Conservation (phyloP, 2,113 vertebrate genomes). For the Pangasianodon hypophthalmus region DNA sequence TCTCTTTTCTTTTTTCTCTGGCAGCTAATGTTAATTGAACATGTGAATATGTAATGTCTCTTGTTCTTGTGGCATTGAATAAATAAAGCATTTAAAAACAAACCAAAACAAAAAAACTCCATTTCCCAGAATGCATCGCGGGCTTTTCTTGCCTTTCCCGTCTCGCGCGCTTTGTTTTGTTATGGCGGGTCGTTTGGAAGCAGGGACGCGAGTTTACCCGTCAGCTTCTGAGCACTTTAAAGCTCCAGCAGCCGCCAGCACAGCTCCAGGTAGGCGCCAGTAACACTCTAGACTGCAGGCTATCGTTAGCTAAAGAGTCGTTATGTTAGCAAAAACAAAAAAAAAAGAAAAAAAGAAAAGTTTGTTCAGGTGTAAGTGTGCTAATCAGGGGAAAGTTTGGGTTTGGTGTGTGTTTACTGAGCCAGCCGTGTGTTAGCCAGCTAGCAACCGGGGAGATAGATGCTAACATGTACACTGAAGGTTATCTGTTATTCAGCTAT, state of each 20-base stretch:
- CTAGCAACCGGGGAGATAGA: no score
- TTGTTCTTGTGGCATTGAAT: no score
- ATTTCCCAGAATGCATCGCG: conserved; percentile 48
- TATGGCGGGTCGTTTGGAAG: conserved; percentile 75
- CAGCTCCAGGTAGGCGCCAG: conserved; percentile 61
- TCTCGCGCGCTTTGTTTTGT: conserved; percentile 77
- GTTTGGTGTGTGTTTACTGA: background rate
- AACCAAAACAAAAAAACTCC: no score
- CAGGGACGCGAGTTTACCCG: background rate
- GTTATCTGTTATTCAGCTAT: background rate
- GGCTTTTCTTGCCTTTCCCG: background rate
- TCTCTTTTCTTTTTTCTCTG: no score
- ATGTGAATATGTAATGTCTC: no score
- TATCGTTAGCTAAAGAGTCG: background rate
- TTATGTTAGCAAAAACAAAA: background rate
- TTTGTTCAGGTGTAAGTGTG: background rate
- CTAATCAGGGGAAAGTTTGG: background rate
- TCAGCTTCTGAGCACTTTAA: conserved; percentile 9
- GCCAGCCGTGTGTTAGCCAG: background rate
- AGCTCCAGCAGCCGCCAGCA: conserved; percentile 48
- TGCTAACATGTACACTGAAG: no score
- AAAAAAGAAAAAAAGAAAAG: background rate
- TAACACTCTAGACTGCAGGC: background rate
- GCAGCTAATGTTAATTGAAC: no score
- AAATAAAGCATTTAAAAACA: no score